Evolutionary conservation across 2,113 vertebrate species (phyloP).

Genomic region (Corynorhinus townsendii): DNA sequence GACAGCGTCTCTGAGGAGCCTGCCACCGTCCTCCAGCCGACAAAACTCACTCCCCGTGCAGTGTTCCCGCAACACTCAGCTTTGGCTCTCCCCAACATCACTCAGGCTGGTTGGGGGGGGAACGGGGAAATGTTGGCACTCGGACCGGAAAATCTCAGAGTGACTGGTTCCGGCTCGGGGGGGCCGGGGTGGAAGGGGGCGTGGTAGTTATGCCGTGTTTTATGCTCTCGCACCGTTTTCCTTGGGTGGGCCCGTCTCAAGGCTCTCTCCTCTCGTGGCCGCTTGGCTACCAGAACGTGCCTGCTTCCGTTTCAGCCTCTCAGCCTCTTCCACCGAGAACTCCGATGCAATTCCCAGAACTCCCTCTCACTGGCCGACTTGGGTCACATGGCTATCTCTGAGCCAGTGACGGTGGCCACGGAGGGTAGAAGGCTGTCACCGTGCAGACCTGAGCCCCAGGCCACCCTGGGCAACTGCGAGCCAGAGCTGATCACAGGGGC

Average conservation of each 20-base stretch:
- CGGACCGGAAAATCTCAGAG: not conserved
- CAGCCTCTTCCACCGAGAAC: not conserved
- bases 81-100: not conserved
- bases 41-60: not conserved
- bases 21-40: not conserved
- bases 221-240: fast-evolving
- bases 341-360: not conserved
- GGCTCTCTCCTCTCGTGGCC: not conserved
- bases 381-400: not conserved
- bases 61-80: too few species aligned
- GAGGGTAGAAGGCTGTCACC: not conserved
- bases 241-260: not conserved
- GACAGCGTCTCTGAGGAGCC: not conserved
- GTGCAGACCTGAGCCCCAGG: not conserved
- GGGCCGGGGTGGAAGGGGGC: not conserved
- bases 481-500: not conserved
- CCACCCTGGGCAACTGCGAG: not conserved
- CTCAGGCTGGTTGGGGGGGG: not conserved
- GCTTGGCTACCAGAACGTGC: not conserved
- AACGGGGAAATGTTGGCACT: too few species aligned
- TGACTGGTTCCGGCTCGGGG: not conserved
- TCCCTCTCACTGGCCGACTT: not conserved
- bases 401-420: not conserved
- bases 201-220: not conserved
- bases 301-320: not conserved